These are phyloP conservation scores for Amphiura filiformis DNA, from an alignment of 35 echinoderm and acorn worm species.

Conservation along the genomic window DNA sequence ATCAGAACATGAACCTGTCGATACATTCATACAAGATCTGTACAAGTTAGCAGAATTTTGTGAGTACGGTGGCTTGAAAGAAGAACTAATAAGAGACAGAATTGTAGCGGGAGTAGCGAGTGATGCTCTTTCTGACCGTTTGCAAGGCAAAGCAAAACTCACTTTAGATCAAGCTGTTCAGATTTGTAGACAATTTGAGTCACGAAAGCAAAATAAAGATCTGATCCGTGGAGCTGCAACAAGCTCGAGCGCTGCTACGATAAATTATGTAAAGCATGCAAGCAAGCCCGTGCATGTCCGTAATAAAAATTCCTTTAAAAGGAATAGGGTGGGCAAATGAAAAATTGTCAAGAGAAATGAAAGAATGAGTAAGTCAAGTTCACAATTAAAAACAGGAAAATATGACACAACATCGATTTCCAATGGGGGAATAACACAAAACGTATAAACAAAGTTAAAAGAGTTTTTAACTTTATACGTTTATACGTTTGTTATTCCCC, in stretches of 20 bases:
- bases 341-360: no score
- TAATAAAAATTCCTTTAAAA: no score
- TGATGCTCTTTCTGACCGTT: not conserved
- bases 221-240: not conserved
- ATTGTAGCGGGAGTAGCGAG: slow-evolving; percentile 3
- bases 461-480: no score
- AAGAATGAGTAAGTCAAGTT: no score
- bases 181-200: not conserved
- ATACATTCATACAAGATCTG: slow-evolving; percentile 28
- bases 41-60: slow-evolving; percentile 32
- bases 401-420: no score
- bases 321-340: no score
- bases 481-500: no score
- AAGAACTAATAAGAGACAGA: slow-evolving; percentile 33
- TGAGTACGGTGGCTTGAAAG: slow-evolving; percentile 19
- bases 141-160: slow-evolving; percentile 13
- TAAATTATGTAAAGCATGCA: no score
- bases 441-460: no score
- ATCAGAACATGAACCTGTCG: slow-evolving; percentile 16
- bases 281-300: no score
- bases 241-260: not conserved
- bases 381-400: no score
- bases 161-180: not conserved
- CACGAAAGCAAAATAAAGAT: not conserved
- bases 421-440: no score